Evolutionary conservation across 1,140 invertebrate species (phyloP), one percentile per base, ranked within the genome.

Genomic region (Triops longicaudatus): DNA sequence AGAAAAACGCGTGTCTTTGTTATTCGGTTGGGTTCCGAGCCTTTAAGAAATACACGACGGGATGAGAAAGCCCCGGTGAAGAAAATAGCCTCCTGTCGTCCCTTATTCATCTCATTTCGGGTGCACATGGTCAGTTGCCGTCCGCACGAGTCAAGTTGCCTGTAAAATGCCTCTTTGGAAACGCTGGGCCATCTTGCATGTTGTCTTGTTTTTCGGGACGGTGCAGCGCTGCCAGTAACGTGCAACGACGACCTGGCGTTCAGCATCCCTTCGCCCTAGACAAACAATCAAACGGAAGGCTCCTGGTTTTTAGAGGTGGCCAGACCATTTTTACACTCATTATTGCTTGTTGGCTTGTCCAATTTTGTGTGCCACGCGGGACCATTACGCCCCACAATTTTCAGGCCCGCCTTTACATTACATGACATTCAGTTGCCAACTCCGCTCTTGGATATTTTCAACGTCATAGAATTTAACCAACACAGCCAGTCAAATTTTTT

Each of bases 261-360:
- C 50, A 63, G 50, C 50, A 63, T 63, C 50, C 50, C 50, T 63
- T 63, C 50, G 50, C 50, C 50, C 50, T 63, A 63, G 50, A 63
- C 17, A 63, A 63, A 63, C 50, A 63, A 63, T 63, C 50, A 63
- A 63, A 63, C 50, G 50, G 50, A 22, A 63, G 22, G 50, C 17
- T 22, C 22, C 50, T 22, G 14, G 50, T 17, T 63, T 63, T 63
- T 63, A 63, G n/a, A 63, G 50, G 50, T 63, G 50, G 50, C 50
- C 50, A 63, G 50, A 63, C 50, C 50, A 63, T 63, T 63, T 63
- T 63, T 63, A 63, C 50, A 63, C 50, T 63, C 50, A 63, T 63
- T 63, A 63, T 63, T 63, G 50, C 50, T 63, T 63, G 50, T 63
- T 63, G 50, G 50, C 17, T 5, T 63, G 50, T 6, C 50, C 50